A percentile compares a stretch with the other conserved stretches of the same genome.
Evolutionary conservation across 2,888 invertebrate genomes (phyloP).

Genomic region (Atrina japonica): DNA sequence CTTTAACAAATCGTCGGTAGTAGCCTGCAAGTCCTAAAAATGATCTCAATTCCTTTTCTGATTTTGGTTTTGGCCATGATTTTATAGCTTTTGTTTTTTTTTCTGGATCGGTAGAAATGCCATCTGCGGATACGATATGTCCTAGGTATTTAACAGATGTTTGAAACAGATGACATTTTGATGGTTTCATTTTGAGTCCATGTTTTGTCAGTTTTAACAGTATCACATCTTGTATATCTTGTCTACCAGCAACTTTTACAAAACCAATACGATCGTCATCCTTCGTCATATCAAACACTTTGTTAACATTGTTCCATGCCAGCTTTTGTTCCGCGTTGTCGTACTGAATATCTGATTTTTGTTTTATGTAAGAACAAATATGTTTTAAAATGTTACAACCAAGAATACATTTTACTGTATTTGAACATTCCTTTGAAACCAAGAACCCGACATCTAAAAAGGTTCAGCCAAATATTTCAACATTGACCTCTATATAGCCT

Average conservation of each 20-base stretch:
- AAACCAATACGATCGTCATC: background rate
- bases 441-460: slow-evolving; percentile 5
- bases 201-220: slow-evolving; percentile 34
- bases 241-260: slow-evolving; percentile 2
- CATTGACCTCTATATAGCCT: slow-evolving; percentile 23
- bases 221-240: too few species aligned
- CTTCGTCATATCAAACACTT: background rate
- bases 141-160: slow-evolving; percentile 43
- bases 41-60: slow-evolving; percentile 36
- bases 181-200: slow-evolving; percentile 43
- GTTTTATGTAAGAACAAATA: background rate
- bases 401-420: background rate
- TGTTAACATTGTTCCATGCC: background rate
- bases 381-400: slow-evolving; percentile 7
- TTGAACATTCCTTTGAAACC: slow-evolving; percentile 2
- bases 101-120: slow-evolving; percentile 33
- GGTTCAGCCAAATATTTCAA: slow-evolving; percentile 15
- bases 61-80: slow-evolving; percentile 39
- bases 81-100: slow-evolving; percentile 29
- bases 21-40: slow-evolving; percentile 48
- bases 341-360: background rate
- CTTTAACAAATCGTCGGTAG: slow-evolving; percentile 45
- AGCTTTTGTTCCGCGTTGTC: background rate
- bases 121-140: slow-evolving; percentile 44
- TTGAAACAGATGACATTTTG: slow-evolving; percentile 46